Evolutionary conservation across 2,113 vertebrate species (phyloP).

Genomic region (Burhinus oedicnemus): DNA sequence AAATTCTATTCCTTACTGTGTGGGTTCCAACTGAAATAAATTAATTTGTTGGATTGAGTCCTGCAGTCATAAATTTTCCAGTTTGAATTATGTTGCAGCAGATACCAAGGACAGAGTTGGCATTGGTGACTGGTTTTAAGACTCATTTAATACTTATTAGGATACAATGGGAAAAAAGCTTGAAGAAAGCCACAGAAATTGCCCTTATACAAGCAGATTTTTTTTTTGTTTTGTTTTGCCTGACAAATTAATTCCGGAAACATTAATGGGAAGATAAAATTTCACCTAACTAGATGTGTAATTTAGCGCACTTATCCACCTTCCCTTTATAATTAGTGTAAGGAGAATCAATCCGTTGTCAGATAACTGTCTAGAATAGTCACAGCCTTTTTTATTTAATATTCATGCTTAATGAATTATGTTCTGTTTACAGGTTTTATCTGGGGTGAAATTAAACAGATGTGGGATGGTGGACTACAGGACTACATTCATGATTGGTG

Average conservation of each 20-base stretch:
- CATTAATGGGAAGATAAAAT: background rate
- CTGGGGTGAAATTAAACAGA: slow-evolving; percentile 99
- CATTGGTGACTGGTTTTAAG: background rate
- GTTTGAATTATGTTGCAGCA: background rate
- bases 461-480: slow-evolving; percentile 97
- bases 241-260: background rate
- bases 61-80: background rate
- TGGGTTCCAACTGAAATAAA: background rate
- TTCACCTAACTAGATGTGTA: background rate
- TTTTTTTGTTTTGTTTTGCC: background rate
- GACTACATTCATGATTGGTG: slow-evolving; percentile 99
- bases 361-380: background rate
- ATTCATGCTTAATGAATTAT: slow-evolving; percentile 37
- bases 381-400: background rate
- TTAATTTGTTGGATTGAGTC: background rate
- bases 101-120: background rate
- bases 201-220: background rate
- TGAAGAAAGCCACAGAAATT: background rate
- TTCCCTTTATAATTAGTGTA: background rate
- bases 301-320: background rate
- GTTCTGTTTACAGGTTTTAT: slow-evolving; percentile 87
- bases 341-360: background rate
- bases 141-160: background rate
- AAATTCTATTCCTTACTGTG: background rate
- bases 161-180: background rate